Conservation (phyloP, 2,113 vertebrate genomes). For the Catharus fuscescens region DNA sequence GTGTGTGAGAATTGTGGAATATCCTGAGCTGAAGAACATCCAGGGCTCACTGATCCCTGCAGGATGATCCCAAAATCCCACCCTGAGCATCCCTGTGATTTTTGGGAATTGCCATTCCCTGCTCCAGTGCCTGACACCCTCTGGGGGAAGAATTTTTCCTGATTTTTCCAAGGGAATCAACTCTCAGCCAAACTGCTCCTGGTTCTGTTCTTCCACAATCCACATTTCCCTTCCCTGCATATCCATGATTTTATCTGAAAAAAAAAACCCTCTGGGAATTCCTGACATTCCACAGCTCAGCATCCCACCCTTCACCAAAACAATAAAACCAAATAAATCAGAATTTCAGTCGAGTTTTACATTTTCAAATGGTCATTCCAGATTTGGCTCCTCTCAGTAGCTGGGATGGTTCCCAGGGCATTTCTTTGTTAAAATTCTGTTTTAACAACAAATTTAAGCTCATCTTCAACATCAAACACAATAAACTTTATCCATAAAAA, state of each 20-base stretch:
- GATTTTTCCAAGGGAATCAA: fast-evolving
- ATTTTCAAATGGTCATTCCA: background rate
- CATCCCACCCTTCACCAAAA: background rate
- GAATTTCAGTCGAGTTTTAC: background rate
- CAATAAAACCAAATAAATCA: background rate
- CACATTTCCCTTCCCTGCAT: fast-evolving
- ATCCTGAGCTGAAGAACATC: background rate
- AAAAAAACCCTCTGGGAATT: background rate
- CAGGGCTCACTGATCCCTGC: background rate
- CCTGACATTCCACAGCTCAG: background rate
- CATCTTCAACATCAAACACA: background rate
- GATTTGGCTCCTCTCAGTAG: background rate
- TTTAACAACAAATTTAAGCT: background rate
- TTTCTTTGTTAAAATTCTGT: background rate
- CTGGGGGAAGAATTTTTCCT: background rate
- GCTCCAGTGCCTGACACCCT: background rate
- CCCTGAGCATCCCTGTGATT: background rate
- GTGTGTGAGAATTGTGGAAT: fast-evolving
- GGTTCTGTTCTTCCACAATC: background rate
- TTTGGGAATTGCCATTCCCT: background rate
- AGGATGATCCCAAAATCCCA: background rate
- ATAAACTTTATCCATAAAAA: background rate
- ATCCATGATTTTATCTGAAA: background rate
- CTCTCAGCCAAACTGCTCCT: background rate
- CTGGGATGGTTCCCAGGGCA: background rate